Evolutionary conservation across 2,113 vertebrate genomes (phyloP), one percentile per base, ranked within the genome.

Genomic region (Tricholaema leucomelas): DNA sequence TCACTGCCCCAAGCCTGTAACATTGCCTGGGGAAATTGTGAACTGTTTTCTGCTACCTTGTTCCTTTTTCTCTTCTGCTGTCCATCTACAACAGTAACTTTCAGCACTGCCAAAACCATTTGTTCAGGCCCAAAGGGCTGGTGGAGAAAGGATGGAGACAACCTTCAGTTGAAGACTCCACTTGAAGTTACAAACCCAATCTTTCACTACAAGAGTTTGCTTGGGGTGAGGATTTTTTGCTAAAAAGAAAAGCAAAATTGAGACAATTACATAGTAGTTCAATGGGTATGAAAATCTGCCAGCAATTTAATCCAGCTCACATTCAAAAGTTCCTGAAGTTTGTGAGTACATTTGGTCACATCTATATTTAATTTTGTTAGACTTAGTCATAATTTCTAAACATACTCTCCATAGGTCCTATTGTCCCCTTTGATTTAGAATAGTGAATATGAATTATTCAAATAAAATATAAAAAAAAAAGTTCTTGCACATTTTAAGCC

Each of bases 361-460:
- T 94, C 58, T 95, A 63, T 94, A 94, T 94, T 94, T 96, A 96
- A 94, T 96, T 94, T 92, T 87, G 61, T 92, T 96, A 94, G 84
- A 92, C 88, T 93, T 81, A 87, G 66, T 95, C 59, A 93, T 67
- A 93, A 92, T 93, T 96, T 96, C 91, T 92, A 94, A 95, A 94
- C 88, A 94, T 86, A 74, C 23, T 86, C 50, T 82, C 80, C 21
- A 2, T 77, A 91, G 91, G 44, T 89, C 38, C 33, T 82, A 69
- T 56, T 92, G 71, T 92, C 95, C 73, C 76, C 74, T 94, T 94
- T 95, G 58, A 70, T 87, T 48, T 77, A 66, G 86, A 95, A 89
- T 85, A 92, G 95, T 86, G 91, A 94, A 81, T 77, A 96, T 44
- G 44, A 96, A 94, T 93, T 92, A 96, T 94, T 69, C 84, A 89